Percentiles rank a stretch among this genome's conserved stretches.
Evolutionary conservation across 64 coral and sea anemone species (phyloP).

Genomic region (Montipora efflorescens): DNA sequence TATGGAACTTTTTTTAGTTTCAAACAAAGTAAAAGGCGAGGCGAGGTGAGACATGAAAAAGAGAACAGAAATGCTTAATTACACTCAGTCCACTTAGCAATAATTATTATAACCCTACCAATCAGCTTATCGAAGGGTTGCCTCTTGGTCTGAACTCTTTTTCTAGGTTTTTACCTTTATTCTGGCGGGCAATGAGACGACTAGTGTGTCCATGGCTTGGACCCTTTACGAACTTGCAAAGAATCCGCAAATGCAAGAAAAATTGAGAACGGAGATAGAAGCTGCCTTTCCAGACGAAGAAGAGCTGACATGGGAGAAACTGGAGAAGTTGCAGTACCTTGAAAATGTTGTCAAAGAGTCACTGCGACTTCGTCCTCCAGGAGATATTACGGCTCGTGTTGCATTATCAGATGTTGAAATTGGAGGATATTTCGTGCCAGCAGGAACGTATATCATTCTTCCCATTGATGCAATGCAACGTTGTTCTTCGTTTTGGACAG

Average conservation of each 20-base stretch:
- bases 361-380: slow-evolving; percentile 74
- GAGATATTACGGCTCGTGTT: neutral
- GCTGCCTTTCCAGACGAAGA: neutral
- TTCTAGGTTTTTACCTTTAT: slow-evolving; percentile 51
- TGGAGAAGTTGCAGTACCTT: slow-evolving; percentile 63
- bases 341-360: slow-evolving; percentile 76
- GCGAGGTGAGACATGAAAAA: no score
- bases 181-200: slow-evolving; percentile 70
- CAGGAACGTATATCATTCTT: slow-evolving; percentile 30
- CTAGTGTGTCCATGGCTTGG: neutral
- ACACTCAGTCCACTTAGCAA: no score
- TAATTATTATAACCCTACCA: no score
- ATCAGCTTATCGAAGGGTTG: no score
- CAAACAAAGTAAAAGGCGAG: no score
- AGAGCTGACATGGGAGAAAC: slow-evolving; percentile 44
- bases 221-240: slow-evolving; percentile 73
- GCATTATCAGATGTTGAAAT: slow-evolving; percentile 25
- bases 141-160: neutral
- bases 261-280: slow-evolving; percentile 37
- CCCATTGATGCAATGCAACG: slow-evolving; percentile 45
- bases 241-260: slow-evolving; percentile 62
- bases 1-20: no score
- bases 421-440: slow-evolving; percentile 69
- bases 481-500: slow-evolving; percentile 47
- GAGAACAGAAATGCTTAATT: no score